Conservation (phyloP, 1,140 invertebrate species). For the Drosophila parabipectinata region DNA sequence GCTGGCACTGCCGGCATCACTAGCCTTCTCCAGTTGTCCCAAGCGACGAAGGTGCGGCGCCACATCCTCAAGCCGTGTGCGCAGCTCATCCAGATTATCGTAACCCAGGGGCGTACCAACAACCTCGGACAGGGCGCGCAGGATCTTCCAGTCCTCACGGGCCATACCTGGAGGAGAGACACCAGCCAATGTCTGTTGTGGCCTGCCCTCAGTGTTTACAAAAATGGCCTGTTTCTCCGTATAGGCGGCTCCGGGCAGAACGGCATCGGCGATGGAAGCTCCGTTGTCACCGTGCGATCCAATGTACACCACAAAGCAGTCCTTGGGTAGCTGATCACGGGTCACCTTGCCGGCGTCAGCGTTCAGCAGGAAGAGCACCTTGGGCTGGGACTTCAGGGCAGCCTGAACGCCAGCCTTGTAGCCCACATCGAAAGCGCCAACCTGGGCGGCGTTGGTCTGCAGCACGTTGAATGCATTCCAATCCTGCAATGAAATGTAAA, state of each 20-base stretch:
- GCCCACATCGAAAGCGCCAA: conserved; percentile 97
- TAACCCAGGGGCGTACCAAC: conserved; percentile 92
- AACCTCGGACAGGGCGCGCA: conserved; percentile 91
- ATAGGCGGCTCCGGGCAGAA: conserved; percentile 98
- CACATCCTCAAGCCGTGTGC: conserved; percentile 92
- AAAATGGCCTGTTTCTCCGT: conserved; percentile 99
- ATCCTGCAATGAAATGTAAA: conserved; percentile 48
- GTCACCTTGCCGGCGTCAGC: conserved; percentile 94
- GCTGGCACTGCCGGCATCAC: conserved; percentile 89
- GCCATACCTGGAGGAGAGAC: conserved; percentile 97
- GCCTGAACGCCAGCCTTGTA: conserved; percentile 92
- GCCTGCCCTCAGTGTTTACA: conserved; percentile 98
- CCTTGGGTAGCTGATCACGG: conserved; percentile 90
- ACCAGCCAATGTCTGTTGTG: conserved; percentile 96
- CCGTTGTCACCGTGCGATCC: conserved; percentile 98
- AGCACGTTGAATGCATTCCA: conserved; percentile 95
- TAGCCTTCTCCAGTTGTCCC: conserved; percentile 93
- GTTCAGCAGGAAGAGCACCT: conserved; percentile 95
- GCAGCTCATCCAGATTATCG: conserved; percentile 94
- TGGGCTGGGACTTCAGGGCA: conserved; percentile 89
- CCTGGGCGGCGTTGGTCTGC: conserved; percentile 95
- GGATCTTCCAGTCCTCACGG: conserved; percentile 99
- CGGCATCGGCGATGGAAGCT: conserved; percentile 95
- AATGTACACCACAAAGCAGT: conserved; percentile 97
- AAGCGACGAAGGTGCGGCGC: conserved; percentile 95